Base-by-base conservation (phyloP, 2,113 vertebrate species). In the Chlorocebus sabaeus region DNA sequence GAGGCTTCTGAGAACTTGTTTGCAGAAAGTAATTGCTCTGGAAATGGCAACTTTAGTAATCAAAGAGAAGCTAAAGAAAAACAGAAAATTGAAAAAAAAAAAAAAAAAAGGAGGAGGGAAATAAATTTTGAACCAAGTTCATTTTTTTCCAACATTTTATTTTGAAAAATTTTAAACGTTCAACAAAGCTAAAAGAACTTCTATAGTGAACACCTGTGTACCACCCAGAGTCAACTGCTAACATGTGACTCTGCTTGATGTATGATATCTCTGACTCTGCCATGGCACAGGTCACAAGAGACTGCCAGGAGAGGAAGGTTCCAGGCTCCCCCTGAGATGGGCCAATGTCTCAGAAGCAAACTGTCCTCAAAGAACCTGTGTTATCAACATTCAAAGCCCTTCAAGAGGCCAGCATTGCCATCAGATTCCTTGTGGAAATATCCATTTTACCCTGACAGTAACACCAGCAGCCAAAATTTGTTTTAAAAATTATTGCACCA, bases 1-100 rank as follows among this genome's bases (percentile, higher is more conserved):
- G 52, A 76, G 84, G 64, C 81, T 93, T 93, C 95, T 90, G 89
- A 97, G 91, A 95, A 92, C 76, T 94, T 81, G 76, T 94, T 94
- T 96, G 91, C 64, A 81, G 35, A 91, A 93, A 94, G 91, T 93
- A 92, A 97, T 96, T 90, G 84, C 95, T 92, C 52, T 73, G 92
- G 94, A 43, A 22, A 80, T 38, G 43, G 90, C 57, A 82, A 94
- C 75, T 92, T 92, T 30, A 76, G 72, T 83, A 78, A 97, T 93
- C 94, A 95, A 85, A 96, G 48, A 43, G 68, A 86, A 80, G 84
- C 93, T 80, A 59, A n/a, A 70, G 95, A 70, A 95, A 96, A 82
- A 87, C 27, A 16, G 50, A 88, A 84, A 75, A 40, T 43, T 72
- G 89, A 61, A 9, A 88, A 88, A 84, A 61, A 38, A 86, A 84